These are phyloP conservation scores for Drosophila nebulosa DNA, from an alignment of 1,140 invertebrate genomes.

Conservation along the genomic window DNA sequence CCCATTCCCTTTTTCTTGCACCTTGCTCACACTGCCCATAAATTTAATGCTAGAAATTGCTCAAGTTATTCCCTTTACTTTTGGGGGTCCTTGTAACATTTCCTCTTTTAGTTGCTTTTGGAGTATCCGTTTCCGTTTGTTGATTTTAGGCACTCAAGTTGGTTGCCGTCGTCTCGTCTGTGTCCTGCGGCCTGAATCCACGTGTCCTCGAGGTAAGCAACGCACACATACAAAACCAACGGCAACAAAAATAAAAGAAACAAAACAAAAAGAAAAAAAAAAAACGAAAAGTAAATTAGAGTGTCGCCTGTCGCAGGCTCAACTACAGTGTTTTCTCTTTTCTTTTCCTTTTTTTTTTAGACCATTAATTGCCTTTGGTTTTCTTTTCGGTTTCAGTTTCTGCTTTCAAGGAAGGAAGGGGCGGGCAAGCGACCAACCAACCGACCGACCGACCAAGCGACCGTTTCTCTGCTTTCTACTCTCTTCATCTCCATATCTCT, in stretches of 20 bases:
- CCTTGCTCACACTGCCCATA: conserved; percentile 38
- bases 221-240: neutral
- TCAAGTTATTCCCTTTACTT: conserved; percentile 26
- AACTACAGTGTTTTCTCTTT: conserved; percentile 4
- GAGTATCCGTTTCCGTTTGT: conserved; percentile 72
- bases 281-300: conserved; percentile 57
- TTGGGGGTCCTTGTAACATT: conserved; percentile 52
- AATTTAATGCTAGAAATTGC: conserved; percentile 68
- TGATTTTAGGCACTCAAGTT: conserved; percentile 60
- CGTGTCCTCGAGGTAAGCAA: conserved; percentile 12
- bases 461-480: neutral
- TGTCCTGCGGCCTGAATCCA: neutral
- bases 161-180: neutral
- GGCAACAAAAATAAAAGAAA: neutral
- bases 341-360: conserved; percentile 42
- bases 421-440: no score
- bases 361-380: conserved; percentile 63
- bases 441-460: no score
- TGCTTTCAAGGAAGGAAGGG: conserved; percentile 5
- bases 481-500: neutral
- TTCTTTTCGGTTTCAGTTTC: conserved; percentile 16
- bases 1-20: conserved; percentile 41
- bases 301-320: conserved; percentile 33
- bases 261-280: neutral
- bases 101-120: conserved; percentile 59